phyloP scores from a whole-genome alignment of 92 coral and sea anemone species.

The Isaurus tuberculatus region DNA sequence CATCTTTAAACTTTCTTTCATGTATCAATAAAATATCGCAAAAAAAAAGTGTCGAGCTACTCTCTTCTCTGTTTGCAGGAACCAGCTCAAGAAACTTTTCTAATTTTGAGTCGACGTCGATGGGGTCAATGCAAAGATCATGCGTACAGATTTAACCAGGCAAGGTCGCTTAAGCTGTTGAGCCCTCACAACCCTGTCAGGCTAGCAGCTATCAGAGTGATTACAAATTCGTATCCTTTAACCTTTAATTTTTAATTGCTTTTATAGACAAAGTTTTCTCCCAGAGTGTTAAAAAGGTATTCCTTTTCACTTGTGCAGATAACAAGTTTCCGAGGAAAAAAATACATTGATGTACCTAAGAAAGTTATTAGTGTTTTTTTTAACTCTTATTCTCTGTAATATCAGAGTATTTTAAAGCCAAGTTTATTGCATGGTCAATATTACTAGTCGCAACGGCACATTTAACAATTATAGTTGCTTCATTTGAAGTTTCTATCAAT shows the following conservation, averaged over 20 bases:
- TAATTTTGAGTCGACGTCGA: conserved; percentile 29
- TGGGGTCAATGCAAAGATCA: conserved; percentile 29
- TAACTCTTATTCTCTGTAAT: too few species aligned
- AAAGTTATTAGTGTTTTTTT: too few species aligned
- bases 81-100: conserved; percentile 14
- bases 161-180: conserved; percentile 13
- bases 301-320: too few species aligned
- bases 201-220: conserved; percentile 22
- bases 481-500: neutral
- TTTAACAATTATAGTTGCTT: neutral
- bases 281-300: too few species aligned
- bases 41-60: too few species aligned
- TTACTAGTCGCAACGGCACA: neutral
- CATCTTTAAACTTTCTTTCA: too few species aligned
- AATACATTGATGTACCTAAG: too few species aligned
- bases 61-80: conserved; percentile 4
- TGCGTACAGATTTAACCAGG: conserved; percentile 24
- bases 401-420: too few species aligned
- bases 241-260: neutral
- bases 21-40: too few species aligned
- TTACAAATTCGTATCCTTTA: conserved; percentile 27
- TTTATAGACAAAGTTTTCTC: too few species aligned
- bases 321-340: too few species aligned
- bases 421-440: neutral
- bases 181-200: conserved; percentile 14